phyloP scores from a whole-genome alignment of 2,113 vertebrate species.

The Varanus komodoensis region DNA sequence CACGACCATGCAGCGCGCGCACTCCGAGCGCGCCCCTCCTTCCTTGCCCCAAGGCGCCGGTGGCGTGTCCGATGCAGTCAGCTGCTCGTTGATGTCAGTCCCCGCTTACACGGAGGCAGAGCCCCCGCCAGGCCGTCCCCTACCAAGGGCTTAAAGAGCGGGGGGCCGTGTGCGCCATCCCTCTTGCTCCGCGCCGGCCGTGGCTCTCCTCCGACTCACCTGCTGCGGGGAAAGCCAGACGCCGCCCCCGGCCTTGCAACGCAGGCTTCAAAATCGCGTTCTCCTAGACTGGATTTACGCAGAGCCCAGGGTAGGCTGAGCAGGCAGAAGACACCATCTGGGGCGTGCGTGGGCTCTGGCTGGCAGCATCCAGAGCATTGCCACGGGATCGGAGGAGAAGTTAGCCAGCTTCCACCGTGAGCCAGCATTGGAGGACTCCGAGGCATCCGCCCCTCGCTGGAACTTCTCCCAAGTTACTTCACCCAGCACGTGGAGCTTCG shows the following conservation, averaged over 20 bases:
- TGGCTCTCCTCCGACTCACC: not conserved
- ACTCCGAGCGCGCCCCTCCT: not conserved
- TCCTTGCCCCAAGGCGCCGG: not conserved
- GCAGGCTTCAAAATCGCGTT: not conserved
- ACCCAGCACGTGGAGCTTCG: not conserved
- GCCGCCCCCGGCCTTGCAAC: not conserved
- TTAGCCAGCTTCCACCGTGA: not conserved
- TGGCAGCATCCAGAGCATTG: not conserved
- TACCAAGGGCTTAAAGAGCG: not conserved
- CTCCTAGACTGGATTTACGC: not conserved
- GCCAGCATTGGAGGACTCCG: not conserved
- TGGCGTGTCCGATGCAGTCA: slow-evolving; percentile 29
- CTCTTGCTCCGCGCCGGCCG: not conserved
- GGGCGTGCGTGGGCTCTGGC: not conserved
- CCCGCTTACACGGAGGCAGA: slow-evolving; percentile 24
- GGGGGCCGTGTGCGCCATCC: not conserved
- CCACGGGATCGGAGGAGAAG: not conserved
- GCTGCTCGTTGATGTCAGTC: slow-evolving; percentile 64
- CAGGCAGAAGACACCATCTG: not conserved
- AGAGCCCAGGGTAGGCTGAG: not conserved
- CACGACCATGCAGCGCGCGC: not conserved
- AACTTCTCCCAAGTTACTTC: slow-evolving; percentile 16
- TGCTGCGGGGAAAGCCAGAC: not conserved
- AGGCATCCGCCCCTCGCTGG: not conserved
- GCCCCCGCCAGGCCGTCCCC: not conserved